These are phyloP conservation scores for Crossaster papposus DNA, from an alignment of 53 echinoderm and acorn worm genomes.

Conservation along the genomic window DNA sequence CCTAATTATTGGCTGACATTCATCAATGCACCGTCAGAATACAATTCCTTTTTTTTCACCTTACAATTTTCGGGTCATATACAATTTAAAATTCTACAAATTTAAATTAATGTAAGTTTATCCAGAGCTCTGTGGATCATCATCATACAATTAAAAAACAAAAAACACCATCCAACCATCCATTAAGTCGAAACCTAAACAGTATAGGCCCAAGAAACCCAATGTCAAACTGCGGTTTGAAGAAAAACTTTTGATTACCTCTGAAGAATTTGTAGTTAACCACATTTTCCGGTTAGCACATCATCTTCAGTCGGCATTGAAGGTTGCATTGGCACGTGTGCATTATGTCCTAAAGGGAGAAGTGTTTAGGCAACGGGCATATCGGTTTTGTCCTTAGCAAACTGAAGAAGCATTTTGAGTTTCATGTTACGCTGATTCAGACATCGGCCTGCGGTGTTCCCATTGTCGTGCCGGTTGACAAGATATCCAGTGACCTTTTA, in stretches of 20 bases:
- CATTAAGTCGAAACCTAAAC: no score
- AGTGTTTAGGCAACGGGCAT: neutral
- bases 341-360: neutral
- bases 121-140: no score
- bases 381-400: neutral
- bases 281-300: neutral
- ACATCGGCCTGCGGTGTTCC: conserved; percentile 22
- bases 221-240: no score
- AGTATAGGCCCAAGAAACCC: no score
- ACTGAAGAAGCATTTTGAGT: neutral
- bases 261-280: neutral
- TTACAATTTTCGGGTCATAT: no score
- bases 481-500: conserved; percentile 37
- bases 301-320: neutral
- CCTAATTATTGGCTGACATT: no score
- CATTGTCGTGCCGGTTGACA: neutral
- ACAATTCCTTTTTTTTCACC: no score
- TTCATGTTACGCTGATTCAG: conserved; percentile 36
- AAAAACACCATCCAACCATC: no score
- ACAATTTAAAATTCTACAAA: no score
- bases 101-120: no score
- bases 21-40: no score
- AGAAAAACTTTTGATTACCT: neutral
- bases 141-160: no score
- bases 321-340: neutral